Percentiles rank a stretch among this genome's conserved stretches.
phyloP scores from a whole-genome alignment of 2,797 vertebrate genomes.

The Steatocranus sp. region DNA sequence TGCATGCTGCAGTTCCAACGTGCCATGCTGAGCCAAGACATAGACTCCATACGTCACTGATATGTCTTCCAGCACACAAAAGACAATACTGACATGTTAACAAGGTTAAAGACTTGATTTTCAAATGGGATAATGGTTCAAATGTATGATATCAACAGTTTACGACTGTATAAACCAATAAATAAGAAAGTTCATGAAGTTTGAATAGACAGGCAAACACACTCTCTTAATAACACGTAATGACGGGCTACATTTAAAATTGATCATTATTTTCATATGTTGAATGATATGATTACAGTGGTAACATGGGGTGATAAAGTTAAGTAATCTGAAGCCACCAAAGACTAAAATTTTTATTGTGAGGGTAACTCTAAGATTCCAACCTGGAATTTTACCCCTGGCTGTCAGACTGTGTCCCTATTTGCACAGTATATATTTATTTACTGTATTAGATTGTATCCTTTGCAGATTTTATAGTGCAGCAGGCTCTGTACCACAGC shows the following conservation, averaged over 20 bases:
- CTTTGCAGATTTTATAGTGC: not conserved
- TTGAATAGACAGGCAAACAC: not conserved
- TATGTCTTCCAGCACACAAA: not conserved
- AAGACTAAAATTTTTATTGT: not conserved
- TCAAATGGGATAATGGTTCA: not conserved
- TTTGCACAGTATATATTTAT: not conserved
- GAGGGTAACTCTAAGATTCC: not conserved
- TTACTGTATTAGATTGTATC: not conserved
- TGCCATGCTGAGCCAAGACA: not conserved
- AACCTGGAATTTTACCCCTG: not conserved
- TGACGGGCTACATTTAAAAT: not conserved
- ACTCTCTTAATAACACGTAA: not conserved
- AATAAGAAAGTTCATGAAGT: not conserved
- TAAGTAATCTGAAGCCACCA: not conserved
- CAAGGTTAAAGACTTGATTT: not conserved
- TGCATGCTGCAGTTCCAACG: not conserved
- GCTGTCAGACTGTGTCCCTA: not conserved
- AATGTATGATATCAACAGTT: not conserved
- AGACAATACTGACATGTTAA: not conserved
- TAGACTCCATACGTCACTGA: not conserved
- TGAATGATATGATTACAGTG: not conserved
- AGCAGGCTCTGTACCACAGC: not conserved
- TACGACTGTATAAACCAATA: not conserved
- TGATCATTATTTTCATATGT: not conserved
- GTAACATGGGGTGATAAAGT: not conserved